Conservation (phyloP, 2,888 invertebrate genomes). For the Tetramorium bicarinatum region DNA sequence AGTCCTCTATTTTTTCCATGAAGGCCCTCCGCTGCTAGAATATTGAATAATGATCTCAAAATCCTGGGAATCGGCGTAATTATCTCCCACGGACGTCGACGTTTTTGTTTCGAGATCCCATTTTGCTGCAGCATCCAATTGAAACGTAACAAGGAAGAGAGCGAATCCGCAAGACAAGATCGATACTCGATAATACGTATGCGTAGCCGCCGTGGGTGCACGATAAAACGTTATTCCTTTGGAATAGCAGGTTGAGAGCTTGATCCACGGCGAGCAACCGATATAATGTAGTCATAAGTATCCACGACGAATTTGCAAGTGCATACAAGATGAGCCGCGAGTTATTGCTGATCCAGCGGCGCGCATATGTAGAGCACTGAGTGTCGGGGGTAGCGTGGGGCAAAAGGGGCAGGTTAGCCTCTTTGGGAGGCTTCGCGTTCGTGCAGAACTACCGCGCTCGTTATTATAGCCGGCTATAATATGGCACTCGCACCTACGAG, state of each 20-base stretch:
- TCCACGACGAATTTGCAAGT: conserved; percentile 72
- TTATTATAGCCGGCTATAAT: conserved; percentile 61
- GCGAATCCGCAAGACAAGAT: conserved; percentile 2
- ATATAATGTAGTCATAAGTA: conserved; percentile 70
- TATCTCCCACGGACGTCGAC: conserved; percentile 15
- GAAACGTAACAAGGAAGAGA: conserved; percentile 25
- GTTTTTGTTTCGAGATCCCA: conserved; percentile 13
- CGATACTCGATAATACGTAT: conserved; percentile 41
- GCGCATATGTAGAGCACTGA: conserved; percentile 31
- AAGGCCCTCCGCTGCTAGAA: neutral
- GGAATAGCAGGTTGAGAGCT: conserved; percentile 58
- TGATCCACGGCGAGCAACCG: conserved; percentile 54
- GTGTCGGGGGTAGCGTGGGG: neutral
- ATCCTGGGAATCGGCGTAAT: conserved; percentile 25
- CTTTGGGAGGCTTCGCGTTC: conserved; percentile 43
- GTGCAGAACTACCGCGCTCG: conserved; percentile 56
- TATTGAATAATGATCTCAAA: neutral
- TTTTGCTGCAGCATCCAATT: conserved; percentile 21
- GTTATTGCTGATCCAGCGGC: conserved; percentile 40
- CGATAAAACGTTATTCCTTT: conserved; percentile 47
- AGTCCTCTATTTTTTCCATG: neutral
- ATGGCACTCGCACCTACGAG: conserved; percentile 62
- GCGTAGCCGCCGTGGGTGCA: conserved; percentile 59
- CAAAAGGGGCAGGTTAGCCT: conserved; percentile 32
- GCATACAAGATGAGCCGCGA: conserved; percentile 59